Percentiles rank a stretch among this genome's conserved stretches.
Evolutionary conservation across 2,113 vertebrate species (phyloP).

Genomic region (Ophiodon elongatus): DNA sequence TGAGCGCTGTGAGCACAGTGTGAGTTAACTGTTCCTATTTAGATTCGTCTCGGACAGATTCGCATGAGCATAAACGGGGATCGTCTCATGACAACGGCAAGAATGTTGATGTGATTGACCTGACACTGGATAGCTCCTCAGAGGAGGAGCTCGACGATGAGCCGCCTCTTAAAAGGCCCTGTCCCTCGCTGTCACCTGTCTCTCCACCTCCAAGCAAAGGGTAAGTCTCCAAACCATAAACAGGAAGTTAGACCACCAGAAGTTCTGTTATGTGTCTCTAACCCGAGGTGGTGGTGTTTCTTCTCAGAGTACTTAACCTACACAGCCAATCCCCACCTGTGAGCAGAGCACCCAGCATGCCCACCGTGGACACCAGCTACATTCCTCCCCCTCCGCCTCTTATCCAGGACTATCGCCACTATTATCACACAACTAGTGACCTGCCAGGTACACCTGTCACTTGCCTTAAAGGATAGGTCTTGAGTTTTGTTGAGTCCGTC

Average conservation of each 20-base stretch:
- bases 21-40: slow-evolving; percentile 15
- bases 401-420: slow-evolving; percentile 97
- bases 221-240: slow-evolving; percentile 77
- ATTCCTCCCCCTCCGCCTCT: slow-evolving; percentile 93
- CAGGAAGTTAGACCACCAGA: neutral
- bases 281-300: slow-evolving; percentile 13
- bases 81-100: slow-evolving; percentile 88
- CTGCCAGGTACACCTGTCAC: slow-evolving; percentile 87
- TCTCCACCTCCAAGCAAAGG: slow-evolving; percentile 92
- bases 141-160: slow-evolving; percentile 95
- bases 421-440: slow-evolving; percentile 94
- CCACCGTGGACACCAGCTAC: slow-evolving; percentile 94
- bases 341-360: slow-evolving; percentile 94
- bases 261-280: neutral
- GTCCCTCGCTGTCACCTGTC: slow-evolving; percentile 93
- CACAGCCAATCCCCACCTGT: slow-evolving; percentile 95
- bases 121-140: slow-evolving; percentile 97
- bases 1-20: neutral
- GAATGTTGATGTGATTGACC: slow-evolving; percentile 96
- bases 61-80: slow-evolving; percentile 89
- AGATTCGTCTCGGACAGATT: slow-evolving; percentile 89
- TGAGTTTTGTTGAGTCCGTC: neutral
- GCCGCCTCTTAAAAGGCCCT: slow-evolving; percentile 91
- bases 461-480: neutral
- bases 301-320: slow-evolving; percentile 88